Evolutionary conservation across 2,797 vertebrate genomes (phyloP), one percentile per base, ranked within the genome.

Genomic region (Martes flavigula): DNA sequence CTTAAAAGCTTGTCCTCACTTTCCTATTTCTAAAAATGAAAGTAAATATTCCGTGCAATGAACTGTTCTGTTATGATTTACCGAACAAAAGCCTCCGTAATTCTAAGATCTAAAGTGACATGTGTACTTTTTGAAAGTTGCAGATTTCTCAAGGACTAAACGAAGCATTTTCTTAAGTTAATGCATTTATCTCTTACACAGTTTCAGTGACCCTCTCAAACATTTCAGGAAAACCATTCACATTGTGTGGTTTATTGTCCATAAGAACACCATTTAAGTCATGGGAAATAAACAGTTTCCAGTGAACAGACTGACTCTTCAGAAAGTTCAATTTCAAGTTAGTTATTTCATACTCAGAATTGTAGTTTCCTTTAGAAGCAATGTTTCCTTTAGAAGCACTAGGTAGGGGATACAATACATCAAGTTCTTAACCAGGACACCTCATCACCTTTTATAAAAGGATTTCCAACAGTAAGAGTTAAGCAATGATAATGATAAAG

Each of bases 241-340:
- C 60, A 73, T 12, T 7, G 48, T 60, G 46, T 96, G 68, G 54
- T 98, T 97, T 95, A 97, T 97, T 96, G 91, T 95, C 84, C 85
- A 18, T 97, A 48, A 96, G 92, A 96, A 94, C 48, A 46, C 87
- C 77, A 86, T 94, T 96, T 88, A 94, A 96, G 81, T 88, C 97
- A 86, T 21, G 77, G 78, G 90, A 95, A 94, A 97, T 88, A 94
- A 97, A 97, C 86, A 96, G 58, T 94, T 87, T 86, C 48, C 95
- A 90, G 10, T 66, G 66, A 97, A 82, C 38, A 94, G 70, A 93
- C 14, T 56, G 81, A 93, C 84, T 90, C 23, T 95, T 91, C 14
- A 85, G 82, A 96, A 96, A 96, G 91, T 95, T 98, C 93, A 75
- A 82, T 96, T 94, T 87, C 51, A 95, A 96, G 91, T 90, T 93